These are phyloP conservation scores for Rhagologus leucostigma DNA, from an alignment of 2,113 vertebrate genomes.

Conservation along the genomic window DNA sequence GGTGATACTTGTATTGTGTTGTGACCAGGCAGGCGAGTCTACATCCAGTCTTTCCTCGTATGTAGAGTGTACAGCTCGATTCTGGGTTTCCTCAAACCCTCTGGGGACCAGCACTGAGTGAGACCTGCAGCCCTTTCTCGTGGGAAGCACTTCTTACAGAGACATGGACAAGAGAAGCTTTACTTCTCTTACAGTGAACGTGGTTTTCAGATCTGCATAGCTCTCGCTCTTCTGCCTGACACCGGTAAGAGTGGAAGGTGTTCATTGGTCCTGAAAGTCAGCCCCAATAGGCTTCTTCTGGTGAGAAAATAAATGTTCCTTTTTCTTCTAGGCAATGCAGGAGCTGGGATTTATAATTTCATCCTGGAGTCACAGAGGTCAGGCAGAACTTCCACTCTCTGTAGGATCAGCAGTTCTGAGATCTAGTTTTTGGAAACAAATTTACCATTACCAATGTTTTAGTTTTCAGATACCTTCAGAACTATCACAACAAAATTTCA, in stretches of 20 bases:
- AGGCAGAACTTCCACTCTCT: not conserved
- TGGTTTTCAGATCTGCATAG: not conserved
- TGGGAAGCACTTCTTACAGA: not conserved
- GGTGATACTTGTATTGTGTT: accelerated
- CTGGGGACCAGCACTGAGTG: not conserved
- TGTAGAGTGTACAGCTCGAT: not conserved
- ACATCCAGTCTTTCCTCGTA: not conserved
- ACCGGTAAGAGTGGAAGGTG: not conserved
- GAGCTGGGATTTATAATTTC: not conserved
- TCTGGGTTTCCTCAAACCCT: not conserved
- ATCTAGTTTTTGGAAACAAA: not conserved
- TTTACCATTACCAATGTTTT: not conserved
- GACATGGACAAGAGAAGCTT: not conserved
- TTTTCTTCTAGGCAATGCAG: not conserved
- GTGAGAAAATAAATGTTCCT: not conserved
- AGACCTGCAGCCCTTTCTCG: not conserved
- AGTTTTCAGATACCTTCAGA: not conserved
- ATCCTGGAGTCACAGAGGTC: not conserved
- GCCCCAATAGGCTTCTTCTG: not conserved
- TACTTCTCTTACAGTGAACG: not conserved
- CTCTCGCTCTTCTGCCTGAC: not conserved
- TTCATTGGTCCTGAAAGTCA: not conserved
- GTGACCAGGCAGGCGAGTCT: not conserved
- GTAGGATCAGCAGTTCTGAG: not conserved
- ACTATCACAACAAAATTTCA: not conserved